phyloP scores from a whole-genome alignment of 2,888 invertebrate genomes.

The Callimorpha dominula region DNA sequence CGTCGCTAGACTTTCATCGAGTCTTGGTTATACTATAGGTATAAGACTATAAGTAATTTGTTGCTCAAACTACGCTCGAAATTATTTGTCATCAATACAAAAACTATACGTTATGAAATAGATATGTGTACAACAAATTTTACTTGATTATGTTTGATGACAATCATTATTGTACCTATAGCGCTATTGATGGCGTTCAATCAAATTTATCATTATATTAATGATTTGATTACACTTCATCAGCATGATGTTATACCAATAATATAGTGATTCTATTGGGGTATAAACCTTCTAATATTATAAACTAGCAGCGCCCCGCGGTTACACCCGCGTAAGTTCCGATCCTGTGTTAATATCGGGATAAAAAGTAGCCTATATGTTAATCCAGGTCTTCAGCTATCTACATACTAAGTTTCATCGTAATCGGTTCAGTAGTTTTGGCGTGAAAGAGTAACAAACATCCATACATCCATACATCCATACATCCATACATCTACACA shows the following conservation, averaged over 20 bases:
- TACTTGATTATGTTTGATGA: conserved; percentile 8
- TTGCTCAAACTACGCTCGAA: not conserved
- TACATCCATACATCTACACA: too few relatives aligned
- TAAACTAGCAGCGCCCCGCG: too few relatives aligned
- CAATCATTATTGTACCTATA: not conserved
- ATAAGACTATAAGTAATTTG: too few relatives aligned
- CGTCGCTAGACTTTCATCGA: not conserved
- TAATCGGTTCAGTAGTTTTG: too few relatives aligned
- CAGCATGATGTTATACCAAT: conserved; percentile 6
- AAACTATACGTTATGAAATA: not conserved
- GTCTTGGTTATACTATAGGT: too few relatives aligned
- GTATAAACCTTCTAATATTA: not conserved
- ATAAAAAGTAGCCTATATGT: too few relatives aligned
- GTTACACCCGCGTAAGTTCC: too few relatives aligned
- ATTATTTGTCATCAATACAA: not conserved
- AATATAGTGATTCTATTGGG: not conserved
- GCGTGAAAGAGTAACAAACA: too few relatives aligned
- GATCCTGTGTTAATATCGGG: too few relatives aligned
- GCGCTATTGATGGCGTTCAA: conserved; percentile 11
- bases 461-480: too few relatives aligned
- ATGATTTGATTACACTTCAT: conserved; percentile 18
- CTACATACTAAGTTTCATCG: too few relatives aligned
- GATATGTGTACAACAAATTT: not conserved
- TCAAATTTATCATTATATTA: conserved; percentile 18
- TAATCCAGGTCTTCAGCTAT: too few relatives aligned